Evolutionary conservation across 1,140 invertebrate species (phyloP), one percentile per base, ranked within the genome.

Genomic region (Drosophila nasuta): DNA sequence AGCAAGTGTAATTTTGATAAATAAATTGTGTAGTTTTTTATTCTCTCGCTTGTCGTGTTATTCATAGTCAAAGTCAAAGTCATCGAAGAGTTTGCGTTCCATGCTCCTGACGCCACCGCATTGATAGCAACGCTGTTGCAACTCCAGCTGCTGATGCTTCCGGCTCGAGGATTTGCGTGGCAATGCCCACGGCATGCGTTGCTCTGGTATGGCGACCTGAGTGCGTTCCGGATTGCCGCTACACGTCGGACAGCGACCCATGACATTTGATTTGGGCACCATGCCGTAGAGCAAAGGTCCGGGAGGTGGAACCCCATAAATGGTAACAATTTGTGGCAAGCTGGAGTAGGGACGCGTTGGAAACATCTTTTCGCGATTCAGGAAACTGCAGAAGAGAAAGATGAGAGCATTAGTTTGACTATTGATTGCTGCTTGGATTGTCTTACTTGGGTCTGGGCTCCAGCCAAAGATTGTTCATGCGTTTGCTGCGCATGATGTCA

Each of bases 381-480:
- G 69, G 49, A 94, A 94, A 79, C 91, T 92, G 15, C 0, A 59
- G 74, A 25, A 30, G 4, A 17, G 10, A 4, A 52, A 10, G 43
- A 15, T 2, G 15, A 43, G 1, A 10, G 8, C 33, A 13, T 52
- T 30, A 54, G n/a, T 25, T 25, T 64, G 11, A 20, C 15, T 5
- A 1, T 28, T 28, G 20, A 1, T 41, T 33, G 3, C n/a, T 25
- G 7, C 6, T 30, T 52, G n/a, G 17, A 17, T 41, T 33, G 30
- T 4, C 81, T 77, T 89, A 94, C 94, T 93, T 93, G 30, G 94
- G 94, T 74, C 93, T 89, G 35, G 93, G 93, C 11, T 92, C 86
- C 15, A 87, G 80, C 94, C 94, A 94, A n/a, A 92, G 88, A 81
- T 95, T 93, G 64, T 94, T 93, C 28, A 94, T 88, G 63, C 94